A percentile compares a stretch with the other conserved stretches of the same genome.
Conservation (phyloP, 2,113 vertebrate species). For the Planiliza haematocheilus region DNA sequence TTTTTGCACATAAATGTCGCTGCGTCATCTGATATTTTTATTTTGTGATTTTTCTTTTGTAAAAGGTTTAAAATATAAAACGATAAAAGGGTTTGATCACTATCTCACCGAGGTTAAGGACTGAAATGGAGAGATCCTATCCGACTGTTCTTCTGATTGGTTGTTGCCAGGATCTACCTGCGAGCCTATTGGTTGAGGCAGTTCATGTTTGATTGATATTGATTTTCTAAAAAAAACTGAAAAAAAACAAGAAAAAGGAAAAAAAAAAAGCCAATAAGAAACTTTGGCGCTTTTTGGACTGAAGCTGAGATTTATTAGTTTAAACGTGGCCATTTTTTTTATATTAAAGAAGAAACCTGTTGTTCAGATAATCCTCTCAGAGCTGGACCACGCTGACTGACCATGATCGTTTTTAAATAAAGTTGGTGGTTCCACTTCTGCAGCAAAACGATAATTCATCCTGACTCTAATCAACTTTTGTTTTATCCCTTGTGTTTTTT, state of each 20-base stretch:
- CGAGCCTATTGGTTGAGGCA: neutral
- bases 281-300: conserved; percentile 38
- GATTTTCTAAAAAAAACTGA: conserved; percentile 14
- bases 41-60: conserved; percentile 73
- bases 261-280: neutral
- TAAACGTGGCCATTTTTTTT: conserved; percentile 27
- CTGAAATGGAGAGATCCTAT: conserved; percentile 55
- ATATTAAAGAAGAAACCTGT: neutral
- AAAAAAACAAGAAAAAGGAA: too few relatives aligned
- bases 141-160: conserved; percentile 29
- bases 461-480: neutral
- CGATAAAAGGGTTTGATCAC: conserved; percentile 77
- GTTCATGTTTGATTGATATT: conserved; percentile 7
- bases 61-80: conserved; percentile 64
- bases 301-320: conserved; percentile 43
- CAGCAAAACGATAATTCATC: conserved; percentile 9
- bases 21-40: conserved; percentile 57
- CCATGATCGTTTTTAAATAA: conserved; percentile 24
- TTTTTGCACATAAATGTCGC: conserved; percentile 79
- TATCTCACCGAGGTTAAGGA: conserved; percentile 59
- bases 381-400: conserved; percentile 24
- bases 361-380: conserved; percentile 45
- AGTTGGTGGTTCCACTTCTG: conserved; percentile 27
- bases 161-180: conserved; percentile 39
- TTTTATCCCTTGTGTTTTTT: neutral